A percentile compares a stretch with the other conserved stretches of the same genome.
These are phyloP conservation scores for Pangasianodon hypophthalmus DNA, from an alignment of 2,113 vertebrate species.

Conservation along the genomic window DNA sequence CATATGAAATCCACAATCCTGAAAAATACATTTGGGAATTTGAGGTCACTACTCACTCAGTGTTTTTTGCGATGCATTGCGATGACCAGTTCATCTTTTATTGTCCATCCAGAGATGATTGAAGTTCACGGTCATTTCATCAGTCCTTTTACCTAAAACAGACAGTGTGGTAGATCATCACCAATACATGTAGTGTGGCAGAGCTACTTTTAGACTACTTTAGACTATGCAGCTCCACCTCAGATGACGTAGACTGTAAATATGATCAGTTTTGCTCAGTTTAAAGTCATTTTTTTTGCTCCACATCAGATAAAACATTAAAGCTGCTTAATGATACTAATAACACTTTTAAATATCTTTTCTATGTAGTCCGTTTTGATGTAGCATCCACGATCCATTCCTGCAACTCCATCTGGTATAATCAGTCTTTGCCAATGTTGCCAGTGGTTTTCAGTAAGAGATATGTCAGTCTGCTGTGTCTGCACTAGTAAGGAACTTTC, in stretches of 20 bases:
- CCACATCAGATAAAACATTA: neutral
- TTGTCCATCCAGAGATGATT: neutral
- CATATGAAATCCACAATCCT: neutral
- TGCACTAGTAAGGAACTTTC: neutral
- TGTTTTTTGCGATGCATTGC: neutral
- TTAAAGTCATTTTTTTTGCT: neutral
- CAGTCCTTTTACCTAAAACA: neutral
- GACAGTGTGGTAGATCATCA: neutral
- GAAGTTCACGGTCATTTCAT: neutral
- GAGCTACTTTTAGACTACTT: neutral
- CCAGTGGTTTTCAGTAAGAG: neutral
- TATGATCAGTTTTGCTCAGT: neutral
- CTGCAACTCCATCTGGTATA: neutral
- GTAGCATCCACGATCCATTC: neutral
- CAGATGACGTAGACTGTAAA: neutral
- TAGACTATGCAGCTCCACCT: neutral
- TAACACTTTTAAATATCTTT: neutral
- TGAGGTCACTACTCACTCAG: neutral
- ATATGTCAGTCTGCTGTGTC: neutral
- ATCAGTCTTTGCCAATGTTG: neutral
- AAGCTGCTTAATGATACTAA: neutral
- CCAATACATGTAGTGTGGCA: neutral
- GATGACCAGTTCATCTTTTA: too few species aligned
- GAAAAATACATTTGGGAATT: neutral
- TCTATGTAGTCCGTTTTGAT: neutral